Conservation (phyloP, 2,888 invertebrate species). For the Enchytraeus crypticus region DNA sequence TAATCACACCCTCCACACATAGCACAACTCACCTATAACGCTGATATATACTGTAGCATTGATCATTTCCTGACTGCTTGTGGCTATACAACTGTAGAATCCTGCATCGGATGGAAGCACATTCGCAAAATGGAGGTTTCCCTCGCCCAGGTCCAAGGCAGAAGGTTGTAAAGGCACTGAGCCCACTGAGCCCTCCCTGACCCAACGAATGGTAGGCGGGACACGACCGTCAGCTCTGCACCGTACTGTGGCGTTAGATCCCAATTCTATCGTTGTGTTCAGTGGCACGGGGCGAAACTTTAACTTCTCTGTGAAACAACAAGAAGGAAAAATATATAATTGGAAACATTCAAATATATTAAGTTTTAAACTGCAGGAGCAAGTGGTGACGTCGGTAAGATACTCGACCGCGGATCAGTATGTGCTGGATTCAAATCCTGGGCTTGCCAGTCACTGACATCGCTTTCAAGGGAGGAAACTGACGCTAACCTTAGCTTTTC, state of each 20-base stretch:
- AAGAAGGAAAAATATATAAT: no score
- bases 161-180: constrained; percentile 52
- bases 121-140: constrained; percentile 44
- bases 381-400: no score
- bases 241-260: constrained; percentile 70
- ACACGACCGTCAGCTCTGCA: constrained; percentile 77
- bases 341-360: no score
- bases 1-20: no score
- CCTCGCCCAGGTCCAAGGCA: constrained; percentile 12
- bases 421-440: no score
- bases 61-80: constrained; percentile 65
- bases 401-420: no score
- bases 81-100: constrained; percentile 70
- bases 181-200: constrained; percentile 49
- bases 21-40: constrained; percentile 68
- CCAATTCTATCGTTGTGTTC: constrained; percentile 73
- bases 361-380: no score
- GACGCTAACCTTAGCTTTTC: no score
- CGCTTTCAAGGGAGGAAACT: no score
- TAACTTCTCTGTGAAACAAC: constrained; percentile 68
- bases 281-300: constrained; percentile 78
- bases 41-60: constrained; percentile 73
- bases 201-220: constrained; percentile 63
- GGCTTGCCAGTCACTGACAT: no score
- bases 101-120: constrained; percentile 64